phyloP scores from a whole-genome alignment of 2,888 invertebrate genomes.

The Ophion ventricosus region DNA sequence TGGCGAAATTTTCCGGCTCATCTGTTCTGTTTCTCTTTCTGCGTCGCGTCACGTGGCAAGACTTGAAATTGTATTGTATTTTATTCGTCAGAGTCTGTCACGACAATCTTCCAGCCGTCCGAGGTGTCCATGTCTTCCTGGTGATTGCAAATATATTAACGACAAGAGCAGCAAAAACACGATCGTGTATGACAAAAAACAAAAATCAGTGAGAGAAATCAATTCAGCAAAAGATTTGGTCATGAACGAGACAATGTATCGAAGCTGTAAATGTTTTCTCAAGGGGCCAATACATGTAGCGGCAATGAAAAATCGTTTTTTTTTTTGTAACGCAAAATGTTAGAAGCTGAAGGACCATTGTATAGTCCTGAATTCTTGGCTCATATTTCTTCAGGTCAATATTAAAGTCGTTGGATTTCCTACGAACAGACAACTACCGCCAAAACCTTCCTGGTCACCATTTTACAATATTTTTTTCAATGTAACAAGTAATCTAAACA shows the following conservation, averaged over 20 bases:
- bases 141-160: slow-evolving; percentile 69
- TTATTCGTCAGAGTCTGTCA: slow-evolving; percentile 57
- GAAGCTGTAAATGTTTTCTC: slow-evolving; percentile 69
- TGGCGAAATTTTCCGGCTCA: slow-evolving; percentile 8
- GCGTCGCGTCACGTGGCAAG: neutral
- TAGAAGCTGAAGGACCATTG: no score
- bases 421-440: no score
- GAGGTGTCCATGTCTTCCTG: slow-evolving; percentile 70
- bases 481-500: no score
- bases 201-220: neutral
- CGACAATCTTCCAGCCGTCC: slow-evolving; percentile 54
- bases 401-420: no score
- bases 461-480: no score
- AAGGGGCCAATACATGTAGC: no score
- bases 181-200: neutral
- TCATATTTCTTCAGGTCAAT: no score
- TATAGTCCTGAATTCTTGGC: no score
- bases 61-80: slow-evolving; percentile 48
- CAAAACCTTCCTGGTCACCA: no score
- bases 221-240: slow-evolving; percentile 17
- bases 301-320: no score
- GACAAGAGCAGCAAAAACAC: slow-evolving; percentile 40
- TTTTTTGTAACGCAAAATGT: no score
- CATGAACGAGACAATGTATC: slow-evolving; percentile 59
- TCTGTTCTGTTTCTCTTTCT: slow-evolving; percentile 24